Percentiles rank a stretch among this genome's conserved stretches.
Conservation (phyloP, 92 coral and sea anemone species). For the Heliopora coerulea region DNA sequence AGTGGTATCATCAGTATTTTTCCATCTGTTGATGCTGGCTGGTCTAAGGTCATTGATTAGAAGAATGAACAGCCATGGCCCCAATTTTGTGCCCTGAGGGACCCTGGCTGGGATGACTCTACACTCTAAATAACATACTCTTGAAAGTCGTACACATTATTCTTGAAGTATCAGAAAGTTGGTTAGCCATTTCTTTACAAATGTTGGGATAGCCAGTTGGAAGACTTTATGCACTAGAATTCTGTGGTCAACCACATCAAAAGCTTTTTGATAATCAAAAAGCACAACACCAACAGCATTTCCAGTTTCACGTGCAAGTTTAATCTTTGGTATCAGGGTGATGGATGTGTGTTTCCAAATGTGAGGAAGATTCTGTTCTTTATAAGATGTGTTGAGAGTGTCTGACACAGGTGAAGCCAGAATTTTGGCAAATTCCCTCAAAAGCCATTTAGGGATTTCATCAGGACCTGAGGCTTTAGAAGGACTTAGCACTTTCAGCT, state of each 20-base stretch:
- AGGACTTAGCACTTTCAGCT: too few species aligned
- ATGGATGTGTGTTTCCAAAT: too few species aligned
- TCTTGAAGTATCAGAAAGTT: neutral
- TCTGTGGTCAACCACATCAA: conserved; percentile 11
- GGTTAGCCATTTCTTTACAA: neutral
- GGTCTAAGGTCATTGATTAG: conserved; percentile 24
- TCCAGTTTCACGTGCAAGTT: conserved; percentile 24
- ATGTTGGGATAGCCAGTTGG: neutral
- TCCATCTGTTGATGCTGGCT: neutral
- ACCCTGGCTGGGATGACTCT: conserved; percentile 6
- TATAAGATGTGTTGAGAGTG: too few species aligned
- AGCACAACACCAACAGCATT: conserved; percentile 2
- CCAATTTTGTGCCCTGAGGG: conserved; percentile 37
- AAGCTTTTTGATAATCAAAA: conserved; percentile 4
- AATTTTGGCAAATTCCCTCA: too few species aligned
- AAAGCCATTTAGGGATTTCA: too few species aligned
- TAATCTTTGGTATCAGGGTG: too few species aligned
- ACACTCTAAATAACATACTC: conserved; percentile 19
- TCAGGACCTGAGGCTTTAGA: too few species aligned
- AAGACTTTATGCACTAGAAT: neutral
- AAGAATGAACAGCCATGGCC: conserved; percentile 20
- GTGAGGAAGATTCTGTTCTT: too few species aligned
- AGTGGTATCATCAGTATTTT: conserved; percentile 14
- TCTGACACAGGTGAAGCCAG: too few species aligned
- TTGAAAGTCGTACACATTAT: conserved; percentile 1